Evolutionary conservation across 2,113 vertebrate species (phyloP).

Genomic region (Origma solitaria): DNA sequence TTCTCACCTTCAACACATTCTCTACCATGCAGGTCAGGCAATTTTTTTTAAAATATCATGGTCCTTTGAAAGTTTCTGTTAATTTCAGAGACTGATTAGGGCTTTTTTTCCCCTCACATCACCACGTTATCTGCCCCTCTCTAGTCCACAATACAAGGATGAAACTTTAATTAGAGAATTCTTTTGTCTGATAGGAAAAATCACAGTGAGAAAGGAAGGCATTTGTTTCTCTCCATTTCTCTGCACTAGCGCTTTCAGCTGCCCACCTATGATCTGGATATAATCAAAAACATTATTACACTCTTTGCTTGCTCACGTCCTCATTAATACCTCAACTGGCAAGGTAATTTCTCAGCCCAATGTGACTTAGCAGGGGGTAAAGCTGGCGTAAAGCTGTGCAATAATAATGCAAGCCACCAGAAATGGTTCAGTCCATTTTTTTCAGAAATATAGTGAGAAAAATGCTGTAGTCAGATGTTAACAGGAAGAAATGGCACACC

Average conservation of each 20-base stretch:
- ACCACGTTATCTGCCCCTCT: neutral
- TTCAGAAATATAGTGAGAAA: neutral
- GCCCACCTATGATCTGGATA: neutral
- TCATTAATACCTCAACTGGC: conserved; percentile 29
- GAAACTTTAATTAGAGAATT: neutral
- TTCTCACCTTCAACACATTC: neutral
- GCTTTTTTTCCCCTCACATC: neutral
- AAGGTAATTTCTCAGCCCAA: conserved; percentile 51
- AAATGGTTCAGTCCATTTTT: neutral
- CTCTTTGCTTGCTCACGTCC: conserved; percentile 31
- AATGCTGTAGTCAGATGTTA: neutral
- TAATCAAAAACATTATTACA: conserved; percentile 17
- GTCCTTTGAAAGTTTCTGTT: neutral
- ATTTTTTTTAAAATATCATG: neutral
- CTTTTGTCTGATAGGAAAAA: conserved; percentile 6
- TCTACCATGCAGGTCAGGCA: neutral
- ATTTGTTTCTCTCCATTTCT: conserved; percentile 1
- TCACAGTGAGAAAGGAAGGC: neutral
- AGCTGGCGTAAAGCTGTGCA: neutral
- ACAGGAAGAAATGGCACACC: neutral
- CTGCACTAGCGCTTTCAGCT: neutral
- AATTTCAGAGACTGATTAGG: neutral
- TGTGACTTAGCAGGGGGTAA: neutral
- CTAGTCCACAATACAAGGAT: neutral
- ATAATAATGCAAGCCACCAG: neutral